Conservation (phyloP, 1,140 invertebrate species). For the Aricia agestis region DNA sequence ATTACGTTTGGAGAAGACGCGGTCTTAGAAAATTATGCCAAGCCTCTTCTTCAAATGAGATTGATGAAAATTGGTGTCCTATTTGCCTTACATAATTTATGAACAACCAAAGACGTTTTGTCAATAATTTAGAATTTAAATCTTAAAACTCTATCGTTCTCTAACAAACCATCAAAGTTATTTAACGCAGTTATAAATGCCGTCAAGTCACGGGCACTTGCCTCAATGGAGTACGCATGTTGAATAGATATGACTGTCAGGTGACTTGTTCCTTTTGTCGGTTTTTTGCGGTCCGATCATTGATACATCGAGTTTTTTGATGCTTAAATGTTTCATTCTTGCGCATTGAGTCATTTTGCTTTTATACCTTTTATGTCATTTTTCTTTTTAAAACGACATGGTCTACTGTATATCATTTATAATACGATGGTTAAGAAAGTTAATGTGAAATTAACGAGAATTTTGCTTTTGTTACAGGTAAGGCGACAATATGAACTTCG, state of each 20-base stretch:
- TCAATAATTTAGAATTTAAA: not conserved
- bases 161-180: not conserved
- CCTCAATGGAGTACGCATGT: not conserved
- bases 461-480: too few species aligned
- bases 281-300: not conserved
- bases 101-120: not conserved
- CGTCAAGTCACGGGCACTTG: not conserved
- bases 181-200: not conserved
- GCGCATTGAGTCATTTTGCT: not conserved
- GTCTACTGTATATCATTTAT: too few species aligned
- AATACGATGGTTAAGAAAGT: too few species aligned
- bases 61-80: too few species aligned
- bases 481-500: too few species aligned
- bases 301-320: not conserved
- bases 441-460: too few species aligned
- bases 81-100: not conserved
- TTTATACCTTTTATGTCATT: not conserved
- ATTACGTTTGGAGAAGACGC: too few species aligned
- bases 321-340: not conserved
- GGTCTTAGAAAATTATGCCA: too few species aligned
- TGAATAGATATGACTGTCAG: slow-evolving; percentile 12
- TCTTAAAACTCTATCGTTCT: not conserved
- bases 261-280: not conserved
- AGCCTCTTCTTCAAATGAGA: too few species aligned
- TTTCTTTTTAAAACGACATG: not conserved